A percentile compares a stretch with the other conserved stretches of the same genome.
Conservation (phyloP, 2,113 vertebrate genomes). For the Larimichthys polyactis region DNA sequence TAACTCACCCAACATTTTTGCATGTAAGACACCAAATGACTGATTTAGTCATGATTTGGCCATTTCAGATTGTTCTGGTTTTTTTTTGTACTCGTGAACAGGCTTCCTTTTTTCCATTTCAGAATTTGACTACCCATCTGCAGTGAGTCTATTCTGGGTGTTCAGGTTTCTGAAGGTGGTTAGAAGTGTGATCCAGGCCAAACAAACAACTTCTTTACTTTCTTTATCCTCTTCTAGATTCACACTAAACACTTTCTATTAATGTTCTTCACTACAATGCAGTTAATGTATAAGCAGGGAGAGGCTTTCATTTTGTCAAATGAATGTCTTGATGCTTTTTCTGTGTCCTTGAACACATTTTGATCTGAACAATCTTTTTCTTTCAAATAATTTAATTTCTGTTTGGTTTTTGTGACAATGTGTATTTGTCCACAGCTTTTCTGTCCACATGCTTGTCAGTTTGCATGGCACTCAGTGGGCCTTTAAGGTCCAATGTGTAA, state of each 20-base stretch:
- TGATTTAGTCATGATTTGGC: conserved; percentile 6
- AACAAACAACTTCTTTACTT: not conserved
- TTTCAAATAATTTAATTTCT: not conserved
- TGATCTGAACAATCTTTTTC: not conserved
- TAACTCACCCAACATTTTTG: not conserved
- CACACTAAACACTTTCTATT: not conserved
- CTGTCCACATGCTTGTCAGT: not conserved
- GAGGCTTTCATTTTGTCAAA: not conserved
- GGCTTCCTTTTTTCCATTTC: conserved; percentile 50
- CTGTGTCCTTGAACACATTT: not conserved
- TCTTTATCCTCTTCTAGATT: not conserved
- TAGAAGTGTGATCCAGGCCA: conserved; percentile 32
- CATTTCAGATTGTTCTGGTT: conserved; percentile 9
- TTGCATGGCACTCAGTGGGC: not conserved
- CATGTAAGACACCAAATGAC: not conserved
- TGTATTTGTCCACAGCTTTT: not conserved
- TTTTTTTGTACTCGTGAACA: conserved; percentile 15
- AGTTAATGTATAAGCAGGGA: not conserved
- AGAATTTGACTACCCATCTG: conserved; percentile 72
- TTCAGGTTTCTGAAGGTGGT: conserved; percentile 72
- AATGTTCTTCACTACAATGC: not conserved
- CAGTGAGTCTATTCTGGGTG: conserved; percentile 65
- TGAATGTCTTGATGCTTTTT: not conserved
- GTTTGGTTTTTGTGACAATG: not conserved
- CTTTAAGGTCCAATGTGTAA: too few species aligned